Evolutionary conservation across 2,113 vertebrate genomes (phyloP), one percentile per base, ranked within the genome.

Genomic region (Lophotis ruficrista): DNA sequence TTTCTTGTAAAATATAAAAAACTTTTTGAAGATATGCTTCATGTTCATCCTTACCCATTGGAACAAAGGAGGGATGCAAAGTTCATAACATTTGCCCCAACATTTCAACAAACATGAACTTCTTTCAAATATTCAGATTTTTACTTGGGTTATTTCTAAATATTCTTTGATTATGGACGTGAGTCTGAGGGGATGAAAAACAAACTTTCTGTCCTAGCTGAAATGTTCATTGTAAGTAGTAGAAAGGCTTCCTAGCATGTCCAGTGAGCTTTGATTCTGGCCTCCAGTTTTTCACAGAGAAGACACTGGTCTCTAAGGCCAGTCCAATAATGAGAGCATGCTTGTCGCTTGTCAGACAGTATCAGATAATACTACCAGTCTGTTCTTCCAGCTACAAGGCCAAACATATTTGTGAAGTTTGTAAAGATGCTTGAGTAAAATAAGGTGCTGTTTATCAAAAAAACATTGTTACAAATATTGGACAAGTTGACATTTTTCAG

Each of bases 251-350:
- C 22, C 41, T 68, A 6, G 18, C 12, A 2, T 18, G 6, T 66
- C 14, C 31, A 65, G 4, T 1, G 2, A 61, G 10, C 13, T 86
- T 66, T 65, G 24, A 50, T 28, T 78, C 30, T 69, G 19, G n/a
- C 5, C 25, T 50, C 24, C 21, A 15, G n/a, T 65, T 83, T 69
- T 8, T 45, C 8, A 3, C 8, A 23, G 38, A 54, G 11, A 0
- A 7, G 31, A 41, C 3, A 7, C 18, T 27, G 19, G 30, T 0
- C 1, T 87, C 60, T 66, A 37, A 5, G 2, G 11, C 11, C 48
- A 33, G 51, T 28, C 12, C 11, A 70, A 11, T 38, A 31, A 41
- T 0, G 0, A 28, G 8, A 80, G 2, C 12, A 13, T 21, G 23
- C 6, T 37, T 41, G 22, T 20, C 10, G 30, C 31, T 75, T 41